Conservation (phyloP, 2,888 invertebrate species). For the Tachina lurida region DNA sequence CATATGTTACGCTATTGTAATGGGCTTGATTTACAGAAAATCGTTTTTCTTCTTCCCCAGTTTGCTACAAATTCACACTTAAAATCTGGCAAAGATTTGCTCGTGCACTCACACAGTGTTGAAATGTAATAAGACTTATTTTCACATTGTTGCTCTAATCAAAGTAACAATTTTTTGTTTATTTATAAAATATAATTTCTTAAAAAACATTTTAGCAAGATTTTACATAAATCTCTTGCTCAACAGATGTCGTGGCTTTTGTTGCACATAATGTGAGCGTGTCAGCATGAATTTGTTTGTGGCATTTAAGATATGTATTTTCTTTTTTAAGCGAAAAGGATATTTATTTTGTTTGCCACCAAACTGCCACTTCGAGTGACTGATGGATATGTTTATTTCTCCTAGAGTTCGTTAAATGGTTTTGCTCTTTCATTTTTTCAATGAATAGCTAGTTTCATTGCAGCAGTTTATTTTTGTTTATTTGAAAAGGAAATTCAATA, state of each 20-base stretch:
- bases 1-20: conserved; percentile 53
- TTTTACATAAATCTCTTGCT: conserved; percentile 62
- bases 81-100: not conserved
- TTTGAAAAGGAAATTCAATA: conserved; percentile 53
- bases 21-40: conserved; percentile 38
- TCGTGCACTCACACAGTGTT: not conserved
- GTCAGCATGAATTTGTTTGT: not conserved
- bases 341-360: conserved; percentile 46
- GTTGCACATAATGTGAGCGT: conserved; percentile 29
- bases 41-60: not conserved
- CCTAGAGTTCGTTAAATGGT: conserved; percentile 10
- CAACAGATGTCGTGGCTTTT: conserved; percentile 49
- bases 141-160: conserved; percentile 56
- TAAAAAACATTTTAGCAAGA: conserved; percentile 13
- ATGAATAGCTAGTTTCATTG: not conserved
- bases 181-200: conserved; percentile 11
- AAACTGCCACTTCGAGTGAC: conserved; percentile 18
- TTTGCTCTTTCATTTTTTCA: conserved; percentile 4
- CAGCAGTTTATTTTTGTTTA: not conserved
- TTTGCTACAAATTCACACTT: not conserved
- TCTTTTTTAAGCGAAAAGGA: not conserved
- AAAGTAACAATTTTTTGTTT: conserved; percentile 37
- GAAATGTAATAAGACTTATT: conserved; percentile 54
- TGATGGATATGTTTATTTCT: conserved; percentile 31
- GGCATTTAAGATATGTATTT: not conserved